A percentile compares a stretch with the other conserved stretches of the same genome.
These are phyloP conservation scores for Vannuccia rotundouncinata DNA, from an alignment of 2,888 invertebrate species.

Conservation along the genomic window DNA sequence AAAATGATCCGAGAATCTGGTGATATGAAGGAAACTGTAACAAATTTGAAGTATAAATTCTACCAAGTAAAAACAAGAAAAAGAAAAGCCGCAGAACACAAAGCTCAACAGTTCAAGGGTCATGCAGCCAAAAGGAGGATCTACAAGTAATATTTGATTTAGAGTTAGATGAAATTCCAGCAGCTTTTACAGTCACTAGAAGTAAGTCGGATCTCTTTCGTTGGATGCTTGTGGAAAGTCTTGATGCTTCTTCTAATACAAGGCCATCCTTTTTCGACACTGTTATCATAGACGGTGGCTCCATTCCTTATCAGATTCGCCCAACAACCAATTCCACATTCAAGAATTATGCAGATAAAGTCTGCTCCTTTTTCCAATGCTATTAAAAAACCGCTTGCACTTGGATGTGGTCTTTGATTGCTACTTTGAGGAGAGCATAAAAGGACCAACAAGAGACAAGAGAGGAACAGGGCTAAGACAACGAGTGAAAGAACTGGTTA, in stretches of 20 bases:
- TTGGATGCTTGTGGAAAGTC: not conserved
- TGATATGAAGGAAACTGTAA: not conserved
- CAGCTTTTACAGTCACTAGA: not conserved
- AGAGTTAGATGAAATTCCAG: not conserved
- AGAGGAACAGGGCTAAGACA: constrained; percentile 16
- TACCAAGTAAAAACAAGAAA: not conserved
- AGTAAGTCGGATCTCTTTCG: not conserved
- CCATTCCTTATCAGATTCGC: not conserved
- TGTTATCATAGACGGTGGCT: not conserved
- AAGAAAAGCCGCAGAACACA: not conserved
- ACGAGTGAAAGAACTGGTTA: constrained; percentile 7
- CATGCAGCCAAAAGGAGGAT: not conserved
- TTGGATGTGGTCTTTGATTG: not conserved
- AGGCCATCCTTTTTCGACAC: not conserved
- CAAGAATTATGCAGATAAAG: not conserved
- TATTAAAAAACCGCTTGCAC: not conserved
- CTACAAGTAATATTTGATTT: not conserved
- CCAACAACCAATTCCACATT: not conserved
- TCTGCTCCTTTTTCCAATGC: not conserved
- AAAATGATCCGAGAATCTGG: constrained; percentile 16
- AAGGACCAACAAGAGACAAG: constrained; percentile 4
- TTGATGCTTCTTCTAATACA: not conserved
- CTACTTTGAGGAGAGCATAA: not conserved
- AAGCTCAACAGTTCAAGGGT: not conserved
- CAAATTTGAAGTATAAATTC: not conserved